Evolutionary conservation across 1,140 invertebrate species (phyloP), one percentile per base, ranked within the genome.

Genomic region (Megathymus violae): DNA sequence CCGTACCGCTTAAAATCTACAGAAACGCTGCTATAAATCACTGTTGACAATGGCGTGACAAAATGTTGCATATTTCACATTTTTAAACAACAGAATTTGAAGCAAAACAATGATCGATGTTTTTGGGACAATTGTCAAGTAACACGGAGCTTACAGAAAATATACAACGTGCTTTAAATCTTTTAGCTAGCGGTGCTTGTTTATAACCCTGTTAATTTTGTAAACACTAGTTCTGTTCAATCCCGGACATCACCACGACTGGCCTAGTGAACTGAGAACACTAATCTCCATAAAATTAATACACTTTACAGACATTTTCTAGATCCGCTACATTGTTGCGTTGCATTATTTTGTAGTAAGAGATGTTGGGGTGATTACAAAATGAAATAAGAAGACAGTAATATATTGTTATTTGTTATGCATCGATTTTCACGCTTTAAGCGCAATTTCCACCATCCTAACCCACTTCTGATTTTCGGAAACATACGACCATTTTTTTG

Each of bases 11-110:
- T 61, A 40, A 25, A 60, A 61, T 14, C 64, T 61, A 71, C 41
- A 70, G 54, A 78, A 86, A 79, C 63, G 52, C 61, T 78, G 63
- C 60, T 54, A 85, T 86, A 81, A 85, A 88, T 89, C 82, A 82
- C 64, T 74, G 76, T 77, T 75, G 78, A 78, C 77, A 74, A 85
- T 66, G 51, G 66, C 62, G 69, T 81, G 78, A 84, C 82, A 82
- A 82, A 83, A 80, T 56, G 69, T 67, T 48, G 61, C 51, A 67
- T 60, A 64, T 31, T 62, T 38, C 64, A 70, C 44, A 52, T 60
- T 51, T 67, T 44, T 11, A 36, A 36, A 36, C 34, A 36, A 58
- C 47, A 61, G 38, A 67, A 58, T 65, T 74, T 66, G 76, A 66
- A 81, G 77, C 75, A 65, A 66, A 74, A 86, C 79, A 84, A 84